phyloP scores from a whole-genome alignment of 2,888 invertebrate genomes.

The Branchinecta sandiegonensis region DNA sequence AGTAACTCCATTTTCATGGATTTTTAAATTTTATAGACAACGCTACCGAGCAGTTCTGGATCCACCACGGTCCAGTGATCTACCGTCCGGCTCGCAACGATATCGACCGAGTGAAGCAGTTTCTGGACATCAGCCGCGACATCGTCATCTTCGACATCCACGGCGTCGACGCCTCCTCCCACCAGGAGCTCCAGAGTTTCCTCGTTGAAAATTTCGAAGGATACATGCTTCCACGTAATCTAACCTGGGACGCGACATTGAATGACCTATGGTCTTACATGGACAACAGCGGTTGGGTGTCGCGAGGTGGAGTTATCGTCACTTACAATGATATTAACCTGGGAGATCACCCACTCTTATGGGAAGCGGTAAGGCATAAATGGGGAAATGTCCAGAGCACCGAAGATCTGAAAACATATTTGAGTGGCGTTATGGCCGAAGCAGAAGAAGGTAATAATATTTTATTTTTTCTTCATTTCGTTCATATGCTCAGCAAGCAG shows the following conservation, averaged over 20 bases:
- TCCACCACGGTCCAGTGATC: conserved; percentile 42
- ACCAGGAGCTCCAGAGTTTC: conserved; percentile 34
- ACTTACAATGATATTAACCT: conserved; percentile 25
- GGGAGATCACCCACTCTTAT: conserved; percentile 33
- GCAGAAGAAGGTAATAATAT: conserved; percentile 20
- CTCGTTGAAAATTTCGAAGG: conserved; percentile 34
- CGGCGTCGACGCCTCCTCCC: conserved; percentile 37
- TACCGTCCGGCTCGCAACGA: conserved; percentile 39
- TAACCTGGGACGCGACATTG: conserved; percentile 26
- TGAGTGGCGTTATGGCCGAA: conserved; percentile 32
- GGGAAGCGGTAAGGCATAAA: conserved; percentile 45
- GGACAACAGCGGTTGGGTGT: conserved; percentile 2
- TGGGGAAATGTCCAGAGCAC: conserved; percentile 51
- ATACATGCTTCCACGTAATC: conserved; percentile 31
- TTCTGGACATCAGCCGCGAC: conserved; percentile 43
- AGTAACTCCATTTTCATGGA: background rate
- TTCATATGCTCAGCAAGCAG: too few species aligned
- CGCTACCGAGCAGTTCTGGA: conserved; percentile 35
- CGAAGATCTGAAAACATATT: conserved; percentile 40
- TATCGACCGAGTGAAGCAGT: conserved; percentile 41
- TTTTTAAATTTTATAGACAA: conserved; percentile 21
- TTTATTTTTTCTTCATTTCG: too few species aligned
- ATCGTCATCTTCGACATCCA: conserved; percentile 46
- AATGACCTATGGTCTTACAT: conserved; percentile 25
- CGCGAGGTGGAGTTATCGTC: conserved; percentile 26